These are phyloP conservation scores for Drosophila prostipennis DNA, from an alignment of 2,888 invertebrate species.

Conservation along the genomic window DNA sequence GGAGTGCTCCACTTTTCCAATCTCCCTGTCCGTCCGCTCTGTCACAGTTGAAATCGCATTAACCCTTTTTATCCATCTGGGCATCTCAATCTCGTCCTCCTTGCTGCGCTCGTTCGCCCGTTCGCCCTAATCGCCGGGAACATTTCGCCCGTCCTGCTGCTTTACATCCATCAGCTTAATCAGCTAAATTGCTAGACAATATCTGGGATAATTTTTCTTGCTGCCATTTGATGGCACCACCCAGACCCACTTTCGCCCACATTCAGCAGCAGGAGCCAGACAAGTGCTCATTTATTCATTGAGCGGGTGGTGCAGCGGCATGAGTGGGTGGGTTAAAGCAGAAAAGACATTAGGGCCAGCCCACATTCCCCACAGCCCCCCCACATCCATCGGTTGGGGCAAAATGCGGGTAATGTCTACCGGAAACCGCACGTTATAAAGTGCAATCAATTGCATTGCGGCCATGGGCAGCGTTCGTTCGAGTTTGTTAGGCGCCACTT, in stretches of 20 bases:
- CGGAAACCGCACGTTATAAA: constrained; percentile 81
- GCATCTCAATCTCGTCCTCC: constrained; percentile 49
- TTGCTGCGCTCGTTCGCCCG: constrained; percentile 49
- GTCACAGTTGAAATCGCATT: constrained; percentile 75
- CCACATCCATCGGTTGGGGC: constrained; percentile 40
- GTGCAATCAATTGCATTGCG: constrained; percentile 81
- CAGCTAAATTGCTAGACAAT: constrained; percentile 80
- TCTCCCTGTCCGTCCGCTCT: constrained; percentile 41
- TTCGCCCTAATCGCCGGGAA: constrained; percentile 65
- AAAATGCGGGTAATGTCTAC: constrained; percentile 76
- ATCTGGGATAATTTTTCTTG: constrained; percentile 79
- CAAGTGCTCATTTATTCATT: constrained; percentile 79
- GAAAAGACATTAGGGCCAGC: constrained; percentile 71
- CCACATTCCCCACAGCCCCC: constrained; percentile 11
- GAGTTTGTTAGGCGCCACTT: constrained; percentile 71
- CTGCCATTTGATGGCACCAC: constrained; percentile 67
- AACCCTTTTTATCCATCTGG: constrained; percentile 66
- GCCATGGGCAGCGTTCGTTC: constrained; percentile 55
- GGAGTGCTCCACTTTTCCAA: constrained; percentile 11
- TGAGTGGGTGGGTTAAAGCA: constrained; percentile 48
- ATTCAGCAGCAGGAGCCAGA: constrained; percentile 40
- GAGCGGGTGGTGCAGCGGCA: too few relatives aligned
- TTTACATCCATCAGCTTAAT: constrained; percentile 80
- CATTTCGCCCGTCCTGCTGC: constrained; percentile 61
- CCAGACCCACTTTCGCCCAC: constrained; percentile 15